Evolutionary conservation across 2,797 vertebrate species (phyloP).

Genomic region (Aotus griseimembra): DNA sequence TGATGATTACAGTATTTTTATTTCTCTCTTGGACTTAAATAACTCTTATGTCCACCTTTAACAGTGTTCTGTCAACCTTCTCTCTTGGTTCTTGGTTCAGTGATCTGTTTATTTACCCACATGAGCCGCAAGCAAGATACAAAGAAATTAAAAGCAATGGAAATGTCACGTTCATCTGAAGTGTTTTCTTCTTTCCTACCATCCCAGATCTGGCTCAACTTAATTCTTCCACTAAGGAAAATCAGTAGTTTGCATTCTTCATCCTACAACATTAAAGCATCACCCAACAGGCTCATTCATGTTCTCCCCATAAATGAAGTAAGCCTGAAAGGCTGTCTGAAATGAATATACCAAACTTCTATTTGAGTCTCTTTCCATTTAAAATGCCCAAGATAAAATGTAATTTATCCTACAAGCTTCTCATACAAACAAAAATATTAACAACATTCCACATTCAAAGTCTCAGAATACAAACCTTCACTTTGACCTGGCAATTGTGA

Average conservation of each 20-base stretch:
- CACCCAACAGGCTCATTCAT: constrained; percentile 79
- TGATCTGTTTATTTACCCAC: background rate
- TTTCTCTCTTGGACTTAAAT: background rate
- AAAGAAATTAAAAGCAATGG: constrained; percentile 40
- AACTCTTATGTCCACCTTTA: background rate
- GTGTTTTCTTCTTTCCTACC: constrained; percentile 49
- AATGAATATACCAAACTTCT: background rate
- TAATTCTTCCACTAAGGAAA: constrained; percentile 78
- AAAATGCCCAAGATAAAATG: background rate
- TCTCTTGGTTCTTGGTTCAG: background rate
- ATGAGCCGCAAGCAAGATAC: background rate
- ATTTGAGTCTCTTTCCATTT: constrained; percentile 1
- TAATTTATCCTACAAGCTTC: background rate
- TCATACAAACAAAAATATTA: background rate
- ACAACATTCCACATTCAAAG: background rate
- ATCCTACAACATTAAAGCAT: constrained; percentile 43
- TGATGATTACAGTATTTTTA: background rate
- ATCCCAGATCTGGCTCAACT: constrained; percentile 45
- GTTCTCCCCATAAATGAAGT: constrained; percentile 29
- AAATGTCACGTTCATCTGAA: constrained; percentile 21
- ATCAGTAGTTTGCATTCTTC: constrained; percentile 65
- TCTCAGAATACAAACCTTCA: background rate
- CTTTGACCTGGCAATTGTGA: background rate
- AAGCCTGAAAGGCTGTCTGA: constrained; percentile 48
- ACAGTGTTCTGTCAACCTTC: background rate